These are phyloP conservation scores for Cordilura impudica DNA, from an alignment of 2,888 invertebrate genomes.

Conservation along the genomic window DNA sequence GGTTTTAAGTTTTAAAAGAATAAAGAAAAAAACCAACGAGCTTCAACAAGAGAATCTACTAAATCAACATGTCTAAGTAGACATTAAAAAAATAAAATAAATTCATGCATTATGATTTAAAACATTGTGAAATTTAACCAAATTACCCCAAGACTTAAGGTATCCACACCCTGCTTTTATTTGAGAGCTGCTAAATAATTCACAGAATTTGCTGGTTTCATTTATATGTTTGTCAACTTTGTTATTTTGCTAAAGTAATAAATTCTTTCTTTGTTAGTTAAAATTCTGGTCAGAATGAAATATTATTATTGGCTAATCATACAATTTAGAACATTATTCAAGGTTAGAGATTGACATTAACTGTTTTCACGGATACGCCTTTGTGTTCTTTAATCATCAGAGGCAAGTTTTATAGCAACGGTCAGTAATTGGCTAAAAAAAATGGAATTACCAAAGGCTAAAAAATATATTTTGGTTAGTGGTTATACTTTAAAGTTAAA, in stretches of 20 bases:
- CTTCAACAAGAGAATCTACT: too few relatives aligned
- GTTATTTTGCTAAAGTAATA: background rate
- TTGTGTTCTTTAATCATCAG: background rate
- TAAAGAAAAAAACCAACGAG: too few relatives aligned
- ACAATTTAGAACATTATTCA: slow-evolving; percentile 14
- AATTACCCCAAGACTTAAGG: too few relatives aligned
- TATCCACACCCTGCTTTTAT: background rate
- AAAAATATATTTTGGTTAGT: background rate
- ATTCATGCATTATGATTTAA: too few relatives aligned
- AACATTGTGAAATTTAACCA: too few relatives aligned
- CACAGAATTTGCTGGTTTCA: background rate
- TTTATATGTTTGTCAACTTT: slow-evolving; percentile 17
- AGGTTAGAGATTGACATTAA: slow-evolving; percentile 10
- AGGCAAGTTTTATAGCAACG: background rate
- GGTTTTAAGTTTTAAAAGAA: too few relatives aligned
- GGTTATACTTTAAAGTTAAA: too few relatives aligned
- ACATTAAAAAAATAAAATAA: too few relatives aligned
- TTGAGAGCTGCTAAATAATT: background rate
- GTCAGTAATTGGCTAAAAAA: background rate
- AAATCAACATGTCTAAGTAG: too few relatives aligned
- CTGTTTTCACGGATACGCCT: background rate
- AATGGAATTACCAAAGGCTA: background rate
- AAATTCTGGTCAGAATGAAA: background rate
- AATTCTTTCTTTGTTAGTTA: background rate
- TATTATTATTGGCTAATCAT: background rate